These are phyloP conservation scores for Saccopteryx bilineata DNA, from an alignment of 2,113 vertebrate species.

Conservation along the genomic window DNA sequence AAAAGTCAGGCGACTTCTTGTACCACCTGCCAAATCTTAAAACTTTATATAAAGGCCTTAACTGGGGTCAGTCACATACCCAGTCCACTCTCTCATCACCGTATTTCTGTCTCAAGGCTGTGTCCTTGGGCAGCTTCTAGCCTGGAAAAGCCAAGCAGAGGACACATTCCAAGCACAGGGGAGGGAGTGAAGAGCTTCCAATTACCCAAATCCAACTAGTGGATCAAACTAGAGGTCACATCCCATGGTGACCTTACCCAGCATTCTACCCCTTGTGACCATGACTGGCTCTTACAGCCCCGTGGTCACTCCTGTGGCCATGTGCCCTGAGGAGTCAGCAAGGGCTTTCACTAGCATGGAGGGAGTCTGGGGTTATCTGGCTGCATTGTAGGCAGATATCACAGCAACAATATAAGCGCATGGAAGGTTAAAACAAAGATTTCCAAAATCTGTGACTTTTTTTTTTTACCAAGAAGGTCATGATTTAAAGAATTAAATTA, in stretches of 20 bases:
- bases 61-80: background rate
- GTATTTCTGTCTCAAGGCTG: background rate
- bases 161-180: background rate
- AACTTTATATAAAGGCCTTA: background rate
- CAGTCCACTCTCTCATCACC: background rate
- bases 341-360: background rate
- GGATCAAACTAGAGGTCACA: background rate
- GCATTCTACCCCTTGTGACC: background rate
- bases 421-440: background rate
- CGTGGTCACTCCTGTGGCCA: background rate
- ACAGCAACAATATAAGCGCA: background rate
- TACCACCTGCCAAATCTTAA: background rate
- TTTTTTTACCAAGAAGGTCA: background rate
- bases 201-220: too few relatives aligned
- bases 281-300: background rate
- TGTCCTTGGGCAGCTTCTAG: background rate
- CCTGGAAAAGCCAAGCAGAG: background rate
- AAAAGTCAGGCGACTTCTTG: background rate
- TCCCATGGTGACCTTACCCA: background rate
- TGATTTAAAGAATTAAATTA: background rate
- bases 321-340: background rate
- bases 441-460: background rate
- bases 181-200: background rate
- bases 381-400: background rate
- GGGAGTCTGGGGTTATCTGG: background rate